Evolutionary conservation across 1,140 invertebrate species (phyloP).

Genomic region (Scylla paramamosain): DNA sequence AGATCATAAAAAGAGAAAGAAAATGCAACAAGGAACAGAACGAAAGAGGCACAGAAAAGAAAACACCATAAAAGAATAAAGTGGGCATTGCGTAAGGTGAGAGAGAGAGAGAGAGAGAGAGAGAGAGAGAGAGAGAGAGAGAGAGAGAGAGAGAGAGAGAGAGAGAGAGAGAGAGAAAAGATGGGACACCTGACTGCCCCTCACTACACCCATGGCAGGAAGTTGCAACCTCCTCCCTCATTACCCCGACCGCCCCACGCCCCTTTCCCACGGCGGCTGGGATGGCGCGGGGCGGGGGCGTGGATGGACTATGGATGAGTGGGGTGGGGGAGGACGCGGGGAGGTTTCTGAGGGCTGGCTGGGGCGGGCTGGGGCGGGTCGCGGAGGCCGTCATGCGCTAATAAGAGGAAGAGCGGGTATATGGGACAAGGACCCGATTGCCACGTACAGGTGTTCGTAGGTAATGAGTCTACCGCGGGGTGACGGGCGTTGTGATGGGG

Average conservation of each 20-base stretch:
- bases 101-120: not conserved
- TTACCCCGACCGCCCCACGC: slow-evolving; percentile 39
- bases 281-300: not conserved
- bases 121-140: slow-evolving; percentile 18
- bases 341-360: not conserved
- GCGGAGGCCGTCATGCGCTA: slow-evolving; percentile 17
- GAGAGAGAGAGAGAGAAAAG: not conserved
- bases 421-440: not conserved
- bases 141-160: not conserved
- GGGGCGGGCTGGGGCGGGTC: not conserved
- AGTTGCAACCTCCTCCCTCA: slow-evolving; percentile 40
- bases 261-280: slow-evolving; percentile 28
- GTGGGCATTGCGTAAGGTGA: no score
- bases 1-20: not conserved
- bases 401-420: not conserved
- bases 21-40: not conserved
- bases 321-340: not conserved
- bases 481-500: not conserved
- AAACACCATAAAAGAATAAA: not conserved
- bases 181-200: slow-evolving; percentile 8
- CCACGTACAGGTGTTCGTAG: not conserved
- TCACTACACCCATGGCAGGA: slow-evolving; percentile 28
- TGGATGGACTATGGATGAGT: not conserved
- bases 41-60: not conserved
- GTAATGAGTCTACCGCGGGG: not conserved